These are phyloP conservation scores for Drosophila lini DNA, from an alignment of 1,140 invertebrate genomes.

Conservation along the genomic window DNA sequence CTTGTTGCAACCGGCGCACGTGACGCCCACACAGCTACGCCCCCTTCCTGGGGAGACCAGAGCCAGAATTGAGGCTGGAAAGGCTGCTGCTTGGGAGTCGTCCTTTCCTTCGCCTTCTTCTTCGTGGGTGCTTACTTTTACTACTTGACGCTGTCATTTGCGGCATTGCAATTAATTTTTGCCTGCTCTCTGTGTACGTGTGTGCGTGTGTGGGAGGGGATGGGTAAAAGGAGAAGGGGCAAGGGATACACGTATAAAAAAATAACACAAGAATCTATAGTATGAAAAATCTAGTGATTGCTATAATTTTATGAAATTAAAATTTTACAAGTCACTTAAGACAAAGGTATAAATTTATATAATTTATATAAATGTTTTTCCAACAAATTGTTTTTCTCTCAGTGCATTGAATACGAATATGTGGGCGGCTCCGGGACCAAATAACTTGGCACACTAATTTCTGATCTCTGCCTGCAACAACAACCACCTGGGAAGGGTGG, in stretches of 20 bases:
- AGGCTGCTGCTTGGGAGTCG: slow-evolving; percentile 25
- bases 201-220: background rate
- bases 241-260: slow-evolving; percentile 1
- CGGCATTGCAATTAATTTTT: slow-evolving; percentile 82
- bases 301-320: too few relatives aligned
- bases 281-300: too few relatives aligned
- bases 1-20: slow-evolving; percentile 73
- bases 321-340: too few relatives aligned
- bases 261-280: background rate
- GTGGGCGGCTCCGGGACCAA: slow-evolving; percentile 32
- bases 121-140: slow-evolving; percentile 74
- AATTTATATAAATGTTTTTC: too few relatives aligned
- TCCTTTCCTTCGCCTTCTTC: slow-evolving; percentile 1
- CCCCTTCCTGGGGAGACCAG: background rate
- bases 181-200: slow-evolving; percentile 43
- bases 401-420: slow-evolving; percentile 16
- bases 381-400: background rate
- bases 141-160: slow-evolving; percentile 82
- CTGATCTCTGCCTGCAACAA: slow-evolving; percentile 57
- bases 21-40: slow-evolving; percentile 31
- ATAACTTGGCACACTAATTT: slow-evolving; percentile 74
- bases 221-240: slow-evolving; percentile 5
- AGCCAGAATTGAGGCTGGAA: slow-evolving; percentile 17
- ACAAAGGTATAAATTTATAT: too few relatives aligned
- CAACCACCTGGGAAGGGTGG: slow-evolving; percentile 1